phyloP scores from a whole-genome alignment of 2,888 invertebrate species.

The Drosophila vallismaia region DNA sequence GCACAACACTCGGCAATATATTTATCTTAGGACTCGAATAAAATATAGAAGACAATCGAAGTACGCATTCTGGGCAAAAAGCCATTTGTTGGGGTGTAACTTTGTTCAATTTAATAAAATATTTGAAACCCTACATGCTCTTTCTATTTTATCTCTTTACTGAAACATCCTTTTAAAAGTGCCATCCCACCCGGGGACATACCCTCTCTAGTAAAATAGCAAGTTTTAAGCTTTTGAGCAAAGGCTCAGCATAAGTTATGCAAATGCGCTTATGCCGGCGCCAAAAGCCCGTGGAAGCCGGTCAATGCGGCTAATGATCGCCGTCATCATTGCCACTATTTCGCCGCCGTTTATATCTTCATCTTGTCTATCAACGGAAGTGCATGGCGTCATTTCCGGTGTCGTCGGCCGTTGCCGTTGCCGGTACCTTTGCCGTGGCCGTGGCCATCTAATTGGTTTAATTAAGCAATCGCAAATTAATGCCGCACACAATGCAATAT shows the following conservation, averaged over 20 bases:
- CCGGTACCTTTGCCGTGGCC: constrained; percentile 17
- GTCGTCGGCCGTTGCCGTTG: neutral
- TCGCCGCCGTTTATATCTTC: constrained; percentile 21
- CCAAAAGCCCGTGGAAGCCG: constrained; percentile 58
- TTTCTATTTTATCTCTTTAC: no score
- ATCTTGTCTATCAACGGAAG: constrained; percentile 13
- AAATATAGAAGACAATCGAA: neutral
- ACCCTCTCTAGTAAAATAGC: constrained; percentile 9
- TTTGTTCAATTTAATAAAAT: neutral
- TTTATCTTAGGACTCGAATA: neutral
- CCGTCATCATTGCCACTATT: constrained; percentile 10
- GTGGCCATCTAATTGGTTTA: constrained; percentile 69
- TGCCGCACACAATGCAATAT: constrained; percentile 47
- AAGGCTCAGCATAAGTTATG: constrained; percentile 63
- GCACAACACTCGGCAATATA: neutral
- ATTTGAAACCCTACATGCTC: neutral
- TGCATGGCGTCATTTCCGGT: constrained; percentile 3
- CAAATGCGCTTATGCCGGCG: constrained; percentile 69
- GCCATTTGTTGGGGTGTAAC: no score
- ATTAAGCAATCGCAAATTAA: constrained; percentile 77
- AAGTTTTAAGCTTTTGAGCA: constrained; percentile 5
- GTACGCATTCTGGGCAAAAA: neutral
- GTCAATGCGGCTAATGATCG: constrained; percentile 38
- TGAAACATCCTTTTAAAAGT: neutral
- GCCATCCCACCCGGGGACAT: constrained; percentile 1